These are phyloP conservation scores for Acrossocheilus wenchowensis DNA, from an alignment of 2,797 vertebrate genomes.

Conservation along the genomic window DNA sequence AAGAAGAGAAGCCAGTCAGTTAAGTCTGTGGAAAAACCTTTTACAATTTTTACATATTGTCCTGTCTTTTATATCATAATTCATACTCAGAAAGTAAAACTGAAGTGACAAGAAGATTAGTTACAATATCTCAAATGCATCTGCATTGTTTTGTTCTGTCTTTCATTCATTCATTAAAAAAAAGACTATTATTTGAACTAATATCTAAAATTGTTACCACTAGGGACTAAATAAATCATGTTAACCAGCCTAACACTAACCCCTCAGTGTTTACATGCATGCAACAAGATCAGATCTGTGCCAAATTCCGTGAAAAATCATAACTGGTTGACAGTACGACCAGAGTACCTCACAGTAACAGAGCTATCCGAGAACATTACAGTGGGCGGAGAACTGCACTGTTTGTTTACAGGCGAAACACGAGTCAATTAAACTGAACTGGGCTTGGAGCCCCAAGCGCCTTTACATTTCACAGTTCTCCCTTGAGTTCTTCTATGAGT, in stretches of 20 bases:
- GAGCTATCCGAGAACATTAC: background rate
- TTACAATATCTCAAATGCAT: background rate
- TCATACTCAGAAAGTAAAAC: background rate
- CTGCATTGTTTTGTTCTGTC: background rate
- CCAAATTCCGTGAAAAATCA: background rate
- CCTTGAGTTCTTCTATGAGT: background rate
- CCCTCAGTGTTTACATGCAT: background rate
- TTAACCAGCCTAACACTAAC: background rate
- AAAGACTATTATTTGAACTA: background rate
- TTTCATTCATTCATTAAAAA: background rate
- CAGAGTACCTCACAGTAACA: background rate
- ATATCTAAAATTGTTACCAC: background rate
- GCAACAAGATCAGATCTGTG: background rate
- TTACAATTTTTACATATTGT: background rate
- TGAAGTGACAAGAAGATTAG: background rate
- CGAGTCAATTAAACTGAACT: constrained; percentile 19
- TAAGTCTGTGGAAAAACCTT: background rate
- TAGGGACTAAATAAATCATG: background rate
- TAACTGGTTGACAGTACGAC: background rate
- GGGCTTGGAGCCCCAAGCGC: background rate
- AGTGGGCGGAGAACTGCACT: background rate
- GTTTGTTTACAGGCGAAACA: constrained; percentile 20
- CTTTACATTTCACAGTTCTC: background rate
- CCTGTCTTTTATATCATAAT: background rate
- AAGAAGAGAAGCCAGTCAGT: background rate